These are phyloP conservation scores for Drosophila cardini DNA, from an alignment of 1,140 invertebrate genomes.

Conservation along the genomic window DNA sequence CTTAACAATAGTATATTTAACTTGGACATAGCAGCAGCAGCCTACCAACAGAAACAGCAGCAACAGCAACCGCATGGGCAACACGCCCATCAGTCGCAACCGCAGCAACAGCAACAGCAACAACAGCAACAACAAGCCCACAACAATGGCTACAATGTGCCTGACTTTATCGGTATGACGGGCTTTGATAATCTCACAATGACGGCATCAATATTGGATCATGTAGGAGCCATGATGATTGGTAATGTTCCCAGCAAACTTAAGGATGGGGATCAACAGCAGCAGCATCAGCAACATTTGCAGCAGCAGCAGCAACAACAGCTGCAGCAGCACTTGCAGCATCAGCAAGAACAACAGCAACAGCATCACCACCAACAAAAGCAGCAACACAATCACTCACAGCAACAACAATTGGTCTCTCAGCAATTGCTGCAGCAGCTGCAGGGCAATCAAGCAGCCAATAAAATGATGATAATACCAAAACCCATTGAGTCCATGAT, in stretches of 20 bases:
- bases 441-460: constrained; percentile 85
- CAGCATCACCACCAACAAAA: constrained; percentile 58
- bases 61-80: constrained; percentile 61
- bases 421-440: constrained; percentile 41
- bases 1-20: constrained; percentile 62
- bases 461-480: constrained; percentile 86
- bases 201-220: constrained; percentile 59
- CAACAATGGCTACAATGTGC: constrained; percentile 77
- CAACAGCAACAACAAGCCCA: constrained; percentile 70
- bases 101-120: constrained; percentile 67
- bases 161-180: constrained; percentile 60
- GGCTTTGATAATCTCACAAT: constrained; percentile 61
- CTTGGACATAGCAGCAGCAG: constrained; percentile 65
- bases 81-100: constrained; percentile 62
- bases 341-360: constrained; percentile 43
- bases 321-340: constrained; percentile 39
- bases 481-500: constrained; percentile 88
- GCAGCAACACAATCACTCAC: constrained; percentile 36
- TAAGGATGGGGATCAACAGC: constrained; percentile 30
- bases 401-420: constrained; percentile 32
- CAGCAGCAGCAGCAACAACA: constrained; percentile 77
- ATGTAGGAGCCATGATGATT: constrained; percentile 45
- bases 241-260: constrained; percentile 50
- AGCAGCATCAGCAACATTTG: constrained; percentile 65
- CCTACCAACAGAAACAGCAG: constrained; percentile 49